These are phyloP conservation scores for Catharus bicknelli DNA, from an alignment of 2,113 vertebrate genomes.

Conservation along the genomic window DNA sequence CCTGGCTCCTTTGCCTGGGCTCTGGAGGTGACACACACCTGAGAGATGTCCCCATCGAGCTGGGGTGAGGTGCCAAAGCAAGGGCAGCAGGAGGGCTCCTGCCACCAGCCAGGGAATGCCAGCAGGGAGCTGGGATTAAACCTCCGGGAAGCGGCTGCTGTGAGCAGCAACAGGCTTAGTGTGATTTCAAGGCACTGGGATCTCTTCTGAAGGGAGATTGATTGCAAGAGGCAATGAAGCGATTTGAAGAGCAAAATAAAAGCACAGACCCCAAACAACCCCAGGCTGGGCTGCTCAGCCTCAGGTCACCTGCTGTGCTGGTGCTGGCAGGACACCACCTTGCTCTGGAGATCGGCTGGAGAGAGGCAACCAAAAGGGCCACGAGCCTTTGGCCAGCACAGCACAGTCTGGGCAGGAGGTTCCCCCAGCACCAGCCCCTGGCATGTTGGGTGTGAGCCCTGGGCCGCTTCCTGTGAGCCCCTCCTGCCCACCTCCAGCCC, in stretches of 20 bases:
- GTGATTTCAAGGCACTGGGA: conserved; percentile 10
- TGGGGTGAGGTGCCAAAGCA: background rate
- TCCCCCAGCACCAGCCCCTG: background rate
- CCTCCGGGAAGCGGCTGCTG: background rate
- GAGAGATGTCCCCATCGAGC: background rate
- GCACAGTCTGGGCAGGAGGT: background rate
- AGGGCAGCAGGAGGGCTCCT: background rate
- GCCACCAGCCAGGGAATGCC: background rate
- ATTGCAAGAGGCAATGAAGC: conserved; percentile 15
- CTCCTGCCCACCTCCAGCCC: background rate
- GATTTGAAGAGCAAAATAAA: conserved; percentile 38
- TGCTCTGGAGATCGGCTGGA: background rate
- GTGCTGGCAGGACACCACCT: background rate
- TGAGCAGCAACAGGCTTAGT: conserved; percentile 26
- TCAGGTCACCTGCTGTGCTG: background rate
- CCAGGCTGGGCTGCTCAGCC: background rate
- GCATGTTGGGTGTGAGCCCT: accelerated
- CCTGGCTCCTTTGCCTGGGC: background rate
- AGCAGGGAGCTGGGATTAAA: conserved; percentile 19
- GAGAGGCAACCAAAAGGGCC: background rate
- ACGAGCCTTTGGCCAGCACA: background rate
- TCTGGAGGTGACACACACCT: background rate
- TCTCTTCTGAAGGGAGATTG: conserved; percentile 23
- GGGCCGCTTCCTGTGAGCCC: background rate
- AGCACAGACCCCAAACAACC: background rate